phyloP scores from a whole-genome alignment of 2,113 vertebrate species.

The Heterotis niloticus region DNA sequence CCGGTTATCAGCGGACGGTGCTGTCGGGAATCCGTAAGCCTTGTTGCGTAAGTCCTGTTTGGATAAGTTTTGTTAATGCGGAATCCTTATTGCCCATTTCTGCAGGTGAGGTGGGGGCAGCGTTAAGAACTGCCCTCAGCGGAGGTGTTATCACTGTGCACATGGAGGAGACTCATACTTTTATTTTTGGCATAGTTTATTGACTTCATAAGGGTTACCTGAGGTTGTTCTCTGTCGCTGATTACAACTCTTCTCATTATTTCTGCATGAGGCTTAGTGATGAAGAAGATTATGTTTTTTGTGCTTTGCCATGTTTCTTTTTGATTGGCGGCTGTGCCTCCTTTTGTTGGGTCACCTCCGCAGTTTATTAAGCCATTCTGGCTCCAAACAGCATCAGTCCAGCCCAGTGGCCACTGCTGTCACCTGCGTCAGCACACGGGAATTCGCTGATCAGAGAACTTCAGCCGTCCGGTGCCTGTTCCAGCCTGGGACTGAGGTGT shows the following conservation, averaged over 20 bases:
- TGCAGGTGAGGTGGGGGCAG: neutral
- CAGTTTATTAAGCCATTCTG: neutral
- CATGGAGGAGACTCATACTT: neutral
- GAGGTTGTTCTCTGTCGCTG: slow-evolving; percentile 47
- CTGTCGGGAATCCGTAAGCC: neutral
- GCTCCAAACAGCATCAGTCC: neutral
- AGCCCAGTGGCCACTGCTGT: neutral
- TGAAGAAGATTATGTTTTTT: slow-evolving; percentile 17
- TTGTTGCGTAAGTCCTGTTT: neutral
- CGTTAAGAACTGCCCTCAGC: neutral
- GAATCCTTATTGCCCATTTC: neutral
- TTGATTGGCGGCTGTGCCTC: neutral
- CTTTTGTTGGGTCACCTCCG: neutral
- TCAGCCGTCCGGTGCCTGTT: too few species aligned
- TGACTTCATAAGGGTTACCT: slow-evolving; percentile 66
- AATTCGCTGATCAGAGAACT: too few species aligned
- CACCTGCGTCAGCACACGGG: neutral
- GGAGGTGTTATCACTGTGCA: neutral
- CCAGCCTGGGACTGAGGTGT: too few species aligned
- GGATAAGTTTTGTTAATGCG: neutral
- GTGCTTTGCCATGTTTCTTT: neutral
- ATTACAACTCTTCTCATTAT: neutral
- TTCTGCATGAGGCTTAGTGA: slow-evolving; percentile 19
- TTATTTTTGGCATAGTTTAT: neutral
- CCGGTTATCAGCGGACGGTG: too few species aligned